These are phyloP conservation scores for Pseudomyrmex flavicornis DNA, from an alignment of 1,140 invertebrate genomes.

Conservation along the genomic window DNA sequence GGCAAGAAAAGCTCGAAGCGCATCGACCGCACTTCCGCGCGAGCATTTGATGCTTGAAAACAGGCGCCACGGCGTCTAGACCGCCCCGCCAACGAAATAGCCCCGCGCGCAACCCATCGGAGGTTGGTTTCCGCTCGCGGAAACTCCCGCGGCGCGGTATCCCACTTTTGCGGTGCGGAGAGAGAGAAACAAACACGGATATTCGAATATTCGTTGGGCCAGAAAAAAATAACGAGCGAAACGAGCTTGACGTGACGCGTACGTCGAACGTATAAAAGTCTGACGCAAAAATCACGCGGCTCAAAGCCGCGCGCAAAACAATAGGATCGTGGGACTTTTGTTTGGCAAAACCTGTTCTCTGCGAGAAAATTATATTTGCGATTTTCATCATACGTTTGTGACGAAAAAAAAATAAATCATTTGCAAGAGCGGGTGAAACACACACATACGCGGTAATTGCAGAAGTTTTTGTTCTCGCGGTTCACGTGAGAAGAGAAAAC, in stretches of 20 bases:
- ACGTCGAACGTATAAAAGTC: neutral
- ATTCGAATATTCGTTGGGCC: constrained; percentile 59
- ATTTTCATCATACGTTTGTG: neutral
- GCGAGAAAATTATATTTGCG: neutral
- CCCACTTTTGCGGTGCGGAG: constrained; percentile 16
- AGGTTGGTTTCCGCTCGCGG: constrained; percentile 31
- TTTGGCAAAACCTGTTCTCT: constrained; percentile 6
- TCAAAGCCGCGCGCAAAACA: neutral
- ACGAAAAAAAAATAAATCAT: constrained; percentile 7
- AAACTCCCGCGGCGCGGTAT: neutral
- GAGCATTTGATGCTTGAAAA: constrained; percentile 71
- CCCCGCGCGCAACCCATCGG: neutral
- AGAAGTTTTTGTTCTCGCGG: constrained; percentile 1
- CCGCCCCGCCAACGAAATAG: constrained; percentile 59
- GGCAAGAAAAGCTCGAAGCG: constrained; percentile 49
- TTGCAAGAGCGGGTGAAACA: neutral
- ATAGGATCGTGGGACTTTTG: neutral
- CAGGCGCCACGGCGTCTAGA: constrained; percentile 73
- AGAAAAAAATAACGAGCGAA: constrained; percentile 54
- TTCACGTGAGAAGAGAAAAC: constrained; percentile 24
- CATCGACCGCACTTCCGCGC: constrained; percentile 72
- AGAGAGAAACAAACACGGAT: constrained; percentile 56
- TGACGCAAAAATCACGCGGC: neutral
- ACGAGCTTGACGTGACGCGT: neutral
- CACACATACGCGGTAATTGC: constrained; percentile 1